Evolutionary conservation across 2,113 vertebrate genomes (phyloP).

Genomic region (Nycticorax nycticorax): DNA sequence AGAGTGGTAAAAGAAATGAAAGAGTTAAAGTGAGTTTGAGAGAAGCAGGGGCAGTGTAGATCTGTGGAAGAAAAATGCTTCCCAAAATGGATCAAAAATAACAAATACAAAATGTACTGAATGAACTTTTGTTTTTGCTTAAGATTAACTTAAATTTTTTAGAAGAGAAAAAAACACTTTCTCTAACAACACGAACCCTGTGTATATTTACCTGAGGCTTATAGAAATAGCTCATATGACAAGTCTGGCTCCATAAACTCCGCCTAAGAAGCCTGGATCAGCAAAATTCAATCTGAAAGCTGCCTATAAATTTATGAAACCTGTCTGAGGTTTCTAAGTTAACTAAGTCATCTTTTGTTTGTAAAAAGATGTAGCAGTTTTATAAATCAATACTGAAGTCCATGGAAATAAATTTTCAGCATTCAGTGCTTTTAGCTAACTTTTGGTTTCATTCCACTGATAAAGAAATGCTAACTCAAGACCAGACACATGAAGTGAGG

Average conservation of each 20-base stretch:
- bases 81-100: slow-evolving; percentile 49
- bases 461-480: neutral
- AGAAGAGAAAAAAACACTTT: slow-evolving; percentile 50
- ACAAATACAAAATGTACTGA: slow-evolving; percentile 54
- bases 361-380: slow-evolving; percentile 5
- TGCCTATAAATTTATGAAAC: slow-evolving; percentile 46
- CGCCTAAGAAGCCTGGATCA: neutral
- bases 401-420: neutral
- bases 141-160: slow-evolving; percentile 40
- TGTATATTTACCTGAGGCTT: slow-evolving; percentile 65
- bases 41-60: neutral
- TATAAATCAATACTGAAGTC: neutral
- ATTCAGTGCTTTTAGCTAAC: neutral
- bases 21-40: slow-evolving; percentile 23
- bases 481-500: neutral
- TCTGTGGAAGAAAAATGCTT: slow-evolving; percentile 30
- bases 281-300: slow-evolving; percentile 59
- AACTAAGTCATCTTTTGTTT: slow-evolving; percentile 22
- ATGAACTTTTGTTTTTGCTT: slow-evolving; percentile 57
- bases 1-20: neutral
- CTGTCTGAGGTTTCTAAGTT: slow-evolving; percentile 24
- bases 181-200: slow-evolving; percentile 27
- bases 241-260: slow-evolving; percentile 60
- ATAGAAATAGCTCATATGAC: slow-evolving; percentile 65
- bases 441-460: neutral